Evolutionary conservation across 2,113 vertebrate species (phyloP).

Genomic region (Dromaius novaehollandiae): DNA sequence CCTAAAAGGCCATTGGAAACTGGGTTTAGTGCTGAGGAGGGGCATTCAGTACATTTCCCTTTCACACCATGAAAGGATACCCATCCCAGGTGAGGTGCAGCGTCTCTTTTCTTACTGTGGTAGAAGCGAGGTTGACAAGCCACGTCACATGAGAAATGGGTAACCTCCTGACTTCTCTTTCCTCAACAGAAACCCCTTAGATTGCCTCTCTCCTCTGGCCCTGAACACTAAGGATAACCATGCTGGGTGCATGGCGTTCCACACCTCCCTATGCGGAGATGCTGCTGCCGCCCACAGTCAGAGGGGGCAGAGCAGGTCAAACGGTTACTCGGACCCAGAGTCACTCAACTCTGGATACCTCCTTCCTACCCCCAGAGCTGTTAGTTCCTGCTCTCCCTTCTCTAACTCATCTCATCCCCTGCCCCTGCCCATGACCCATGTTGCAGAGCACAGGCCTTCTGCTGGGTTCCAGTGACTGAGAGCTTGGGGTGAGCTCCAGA

Average conservation of each 20-base stretch:
- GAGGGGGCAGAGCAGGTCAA: accelerated
- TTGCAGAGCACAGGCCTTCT: not conserved
- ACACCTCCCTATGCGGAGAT: not conserved
- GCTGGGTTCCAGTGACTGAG: not conserved
- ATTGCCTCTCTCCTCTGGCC: not conserved
- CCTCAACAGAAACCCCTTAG: not conserved
- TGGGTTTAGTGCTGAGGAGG: not conserved
- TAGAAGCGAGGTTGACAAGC: not conserved
- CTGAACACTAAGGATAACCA: not conserved
- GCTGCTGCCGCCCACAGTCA: not conserved
- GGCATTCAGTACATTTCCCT: accelerated
- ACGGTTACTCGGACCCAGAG: not conserved
- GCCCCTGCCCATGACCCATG: accelerated
- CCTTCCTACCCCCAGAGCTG: too few relatives aligned
- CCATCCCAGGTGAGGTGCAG: not conserved
- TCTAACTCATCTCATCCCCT: accelerated
- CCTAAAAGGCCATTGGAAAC: not conserved
- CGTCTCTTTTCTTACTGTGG: not conserved
- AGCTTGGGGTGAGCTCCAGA: not conserved
- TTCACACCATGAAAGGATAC: not conserved
- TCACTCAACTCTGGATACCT: not conserved
- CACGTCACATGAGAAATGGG: accelerated
- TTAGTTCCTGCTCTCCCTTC: not conserved
- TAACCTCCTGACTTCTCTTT: not conserved
- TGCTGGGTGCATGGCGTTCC: not conserved